Evolutionary conservation across 2,113 vertebrate species (phyloP).

Genomic region (Xiphorhynchus elegans): DNA sequence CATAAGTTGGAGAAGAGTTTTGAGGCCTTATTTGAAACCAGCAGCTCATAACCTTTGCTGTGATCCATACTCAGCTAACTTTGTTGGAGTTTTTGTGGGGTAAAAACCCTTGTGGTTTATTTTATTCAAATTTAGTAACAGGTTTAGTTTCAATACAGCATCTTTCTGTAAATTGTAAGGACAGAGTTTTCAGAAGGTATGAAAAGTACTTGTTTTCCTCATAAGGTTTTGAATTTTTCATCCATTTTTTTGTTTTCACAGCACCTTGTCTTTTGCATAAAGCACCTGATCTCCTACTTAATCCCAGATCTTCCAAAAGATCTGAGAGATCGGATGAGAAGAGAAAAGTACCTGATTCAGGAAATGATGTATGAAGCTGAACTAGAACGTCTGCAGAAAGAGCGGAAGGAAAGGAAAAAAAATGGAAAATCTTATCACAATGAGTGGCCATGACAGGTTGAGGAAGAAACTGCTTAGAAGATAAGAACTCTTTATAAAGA

Average conservation of each 20-base stretch:
- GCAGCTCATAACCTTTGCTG: background rate
- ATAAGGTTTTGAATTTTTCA: background rate
- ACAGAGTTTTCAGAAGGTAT: background rate
- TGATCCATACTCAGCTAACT: background rate
- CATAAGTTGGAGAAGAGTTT: background rate
- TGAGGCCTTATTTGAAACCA: background rate
- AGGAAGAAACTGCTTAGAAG: conserved; percentile 13
- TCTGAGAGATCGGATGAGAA: conserved; percentile 92
- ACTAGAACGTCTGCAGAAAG: conserved; percentile 89
- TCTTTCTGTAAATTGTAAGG: background rate
- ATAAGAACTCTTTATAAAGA: background rate
- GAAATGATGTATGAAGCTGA: conserved; percentile 99
- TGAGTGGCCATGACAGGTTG: conserved; percentile 86
- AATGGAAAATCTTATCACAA: conserved; percentile 86
- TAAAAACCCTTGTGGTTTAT: background rate
- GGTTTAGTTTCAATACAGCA: background rate
- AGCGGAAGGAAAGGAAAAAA: conserved; percentile 87
- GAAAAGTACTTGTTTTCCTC: background rate
- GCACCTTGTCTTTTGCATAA: conserved; percentile 97
- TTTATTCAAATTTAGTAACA: background rate
- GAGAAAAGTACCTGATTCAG: conserved; percentile 97
- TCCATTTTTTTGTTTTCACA: conserved; percentile 65
- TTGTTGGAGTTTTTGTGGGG: background rate
- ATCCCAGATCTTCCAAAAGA: conserved; percentile 98
- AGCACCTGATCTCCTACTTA: conserved; percentile 95